Percentiles rank a stretch among this genome's conserved stretches.
phyloP scores from a whole-genome alignment of 2,888 invertebrate genomes.

The Acrobasis consociella region DNA sequence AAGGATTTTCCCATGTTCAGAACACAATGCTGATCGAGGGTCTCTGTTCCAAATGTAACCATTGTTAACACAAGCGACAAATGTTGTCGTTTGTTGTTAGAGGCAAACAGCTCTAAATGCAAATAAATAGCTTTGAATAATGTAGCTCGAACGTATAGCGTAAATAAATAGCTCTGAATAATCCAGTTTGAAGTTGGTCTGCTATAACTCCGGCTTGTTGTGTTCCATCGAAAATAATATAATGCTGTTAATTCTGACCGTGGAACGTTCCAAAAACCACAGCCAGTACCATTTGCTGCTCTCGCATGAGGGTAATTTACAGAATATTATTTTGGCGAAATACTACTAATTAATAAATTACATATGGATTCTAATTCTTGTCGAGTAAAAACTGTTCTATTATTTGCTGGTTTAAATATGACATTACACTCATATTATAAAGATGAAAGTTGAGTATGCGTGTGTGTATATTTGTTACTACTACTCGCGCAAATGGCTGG shows the following conservation, averaged over 20 bases:
- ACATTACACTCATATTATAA: no score
- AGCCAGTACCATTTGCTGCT: slow-evolving; percentile 38
- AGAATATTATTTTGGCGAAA: neutral
- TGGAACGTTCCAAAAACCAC: slow-evolving; percentile 49
- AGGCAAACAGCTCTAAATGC: slow-evolving; percentile 25
- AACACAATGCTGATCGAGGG: no score
- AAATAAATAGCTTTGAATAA: slow-evolving; percentile 34
- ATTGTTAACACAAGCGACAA: neutral
- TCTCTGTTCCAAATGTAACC: no score
- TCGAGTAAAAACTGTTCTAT: no score
- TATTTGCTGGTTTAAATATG: no score
- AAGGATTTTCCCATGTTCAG: no score
- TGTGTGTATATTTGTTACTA: no score
- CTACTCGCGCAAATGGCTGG: no score
- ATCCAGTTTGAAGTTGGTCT: slow-evolving; percentile 21
- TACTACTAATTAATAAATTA: no score
- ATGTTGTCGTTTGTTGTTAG: neutral
- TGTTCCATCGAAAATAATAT: slow-evolving; percentile 61
- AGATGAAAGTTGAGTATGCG: no score
- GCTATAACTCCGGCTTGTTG: slow-evolving; percentile 30
- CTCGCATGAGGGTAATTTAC: slow-evolving; percentile 18
- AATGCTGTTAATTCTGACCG: slow-evolving; percentile 55
- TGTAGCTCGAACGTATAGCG: slow-evolving; percentile 33
- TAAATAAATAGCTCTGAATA: slow-evolving; percentile 20
- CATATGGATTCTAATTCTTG: no score